Base-by-base conservation (phyloP, 1,140 invertebrate species). In the Megalopta genalis region DNA sequence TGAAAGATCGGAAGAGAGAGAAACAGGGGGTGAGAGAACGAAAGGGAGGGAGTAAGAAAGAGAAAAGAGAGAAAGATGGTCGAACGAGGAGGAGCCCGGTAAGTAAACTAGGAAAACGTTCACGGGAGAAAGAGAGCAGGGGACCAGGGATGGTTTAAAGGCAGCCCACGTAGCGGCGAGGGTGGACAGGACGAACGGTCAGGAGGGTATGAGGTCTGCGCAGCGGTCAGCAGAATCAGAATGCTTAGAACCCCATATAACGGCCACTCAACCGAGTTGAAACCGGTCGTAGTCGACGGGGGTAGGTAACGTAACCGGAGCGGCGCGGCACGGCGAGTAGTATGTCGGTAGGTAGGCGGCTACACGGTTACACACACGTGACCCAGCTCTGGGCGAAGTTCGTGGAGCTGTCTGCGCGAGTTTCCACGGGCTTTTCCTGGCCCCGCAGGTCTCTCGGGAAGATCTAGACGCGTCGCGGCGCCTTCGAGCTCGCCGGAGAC, bases 221-320 rank as follows among this genome's bases (percentile, higher is more conserved):
- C 89, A 89, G 84, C 49, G 88, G 89, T 89, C 87, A 90, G 90
- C 89, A 91, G 86, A 90, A 90, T 90, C 88, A 88, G 85, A 90
- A 90, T 90, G 89, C 88, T 89, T 89, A 88, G 88, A 86, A 87
- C 75, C 87, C 88, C 87, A 88, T 90, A 90, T 90, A 90, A 90
- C 88, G 87, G 85, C 81, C 86, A 89, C 89, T 90, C 89, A 72
- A 88, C 80, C 77, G 65, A 83, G 83, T 81, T 87, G 72, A 86
- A 88, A 87, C 82, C 73, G 70, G 80, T 64, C 77, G 77, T 77
- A 82, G 42, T 21, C 49, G 49, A 14, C 16, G 14, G 16, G 49
- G 4, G 12, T 14, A 10, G 14, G 46, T 3, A 10, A 16, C 8
- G 14, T 12, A 49, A 3, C 2, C 3, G 14, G 46, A 14, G 46